Evolutionary conservation across 2,797 vertebrate species (phyloP), one percentile per base, ranked within the genome.

Genomic region (Arnoldichthys spilopterus): DNA sequence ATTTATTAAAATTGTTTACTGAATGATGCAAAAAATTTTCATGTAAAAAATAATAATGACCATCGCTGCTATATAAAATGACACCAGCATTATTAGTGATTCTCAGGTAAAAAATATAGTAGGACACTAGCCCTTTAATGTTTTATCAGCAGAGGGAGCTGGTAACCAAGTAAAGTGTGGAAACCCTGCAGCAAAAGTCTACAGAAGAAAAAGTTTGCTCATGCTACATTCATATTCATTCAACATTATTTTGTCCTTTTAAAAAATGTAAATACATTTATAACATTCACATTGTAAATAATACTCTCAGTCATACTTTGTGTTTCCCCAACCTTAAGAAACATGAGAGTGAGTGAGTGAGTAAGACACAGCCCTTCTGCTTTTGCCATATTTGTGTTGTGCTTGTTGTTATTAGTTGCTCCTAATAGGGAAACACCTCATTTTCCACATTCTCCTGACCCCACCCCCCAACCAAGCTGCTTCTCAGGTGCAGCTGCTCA

Each of bases 401-500:
- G 16, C 15, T 18, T 54, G 53, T 73, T 28, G 4, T 73, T 49
- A 37, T 58, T 8, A 34, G 24, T 59, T 15, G 13, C 26, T 71
- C 2, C 47, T 53, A 22, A 28, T 58, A n/a, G n/a, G n/a, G n/a
- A n/a, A n/a, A n/a, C n/a, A n/a, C n/a, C n/a, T n/a, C n/a, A n/a
- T n/a, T 67, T 76, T 68, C 47, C 58, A 63, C 68, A 40, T 74
- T 79, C 76, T 72, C 77, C 61, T 61, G 32, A n/a, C n/a, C n/a
- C n/a, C n/a, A n/a, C n/a, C 71, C 28, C 16, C 69, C 37, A 20
- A 1, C 51, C 80, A 85, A 87, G 84, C 81, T 89, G 83, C 85
- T 49, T 77, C 83, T 82, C 79, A 83, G 86, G 81, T 89, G 79
- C 88, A 91, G 88, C 86, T 89, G 90, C 78, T 78, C 81, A 79